phyloP scores from a whole-genome alignment of 2,888 invertebrate species.

The Catonia carolina region DNA sequence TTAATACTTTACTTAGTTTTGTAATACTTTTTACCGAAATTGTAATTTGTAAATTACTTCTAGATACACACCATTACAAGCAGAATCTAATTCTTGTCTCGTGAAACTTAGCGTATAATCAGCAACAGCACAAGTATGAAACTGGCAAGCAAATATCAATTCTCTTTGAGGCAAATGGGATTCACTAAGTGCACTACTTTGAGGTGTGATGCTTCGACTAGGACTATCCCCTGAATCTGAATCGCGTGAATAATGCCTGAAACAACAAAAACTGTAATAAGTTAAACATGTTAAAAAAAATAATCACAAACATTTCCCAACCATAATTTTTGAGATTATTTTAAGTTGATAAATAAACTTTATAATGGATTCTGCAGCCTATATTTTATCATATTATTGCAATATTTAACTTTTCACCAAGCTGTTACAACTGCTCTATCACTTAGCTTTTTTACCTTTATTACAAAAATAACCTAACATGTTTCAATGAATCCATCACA shows the following conservation, averaged over 20 bases:
- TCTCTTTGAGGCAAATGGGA: slow-evolving; percentile 44
- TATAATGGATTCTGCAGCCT: too few species aligned
- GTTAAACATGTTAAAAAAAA: too few species aligned
- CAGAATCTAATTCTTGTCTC: slow-evolving; percentile 79
- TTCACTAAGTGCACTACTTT: slow-evolving; percentile 25
- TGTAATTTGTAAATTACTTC: slow-evolving; percentile 6
- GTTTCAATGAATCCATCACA: too few species aligned
- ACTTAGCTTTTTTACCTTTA: too few species aligned
- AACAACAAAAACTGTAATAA: not conserved
- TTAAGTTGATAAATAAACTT: not conserved
- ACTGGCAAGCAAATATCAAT: slow-evolving; percentile 81
- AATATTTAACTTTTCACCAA: too few species aligned
- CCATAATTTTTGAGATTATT: not conserved
- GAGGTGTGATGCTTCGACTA: slow-evolving; percentile 25
- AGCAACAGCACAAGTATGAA: slow-evolving; percentile 89
- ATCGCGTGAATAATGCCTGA: slow-evolving; percentile 30
- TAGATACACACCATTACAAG: slow-evolving; percentile 60
- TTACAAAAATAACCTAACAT: too few species aligned
- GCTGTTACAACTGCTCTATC: too few species aligned
- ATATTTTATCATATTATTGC: too few species aligned
- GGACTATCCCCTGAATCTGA: slow-evolving; percentile 23
- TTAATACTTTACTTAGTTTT: too few species aligned
- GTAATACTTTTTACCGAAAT: too few species aligned
- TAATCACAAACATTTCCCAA: not conserved
- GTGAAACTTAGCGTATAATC: slow-evolving; percentile 78